Evolutionary conservation across 2,888 invertebrate genomes (phyloP).

Genomic region (Sylvicola fuscatus): DNA sequence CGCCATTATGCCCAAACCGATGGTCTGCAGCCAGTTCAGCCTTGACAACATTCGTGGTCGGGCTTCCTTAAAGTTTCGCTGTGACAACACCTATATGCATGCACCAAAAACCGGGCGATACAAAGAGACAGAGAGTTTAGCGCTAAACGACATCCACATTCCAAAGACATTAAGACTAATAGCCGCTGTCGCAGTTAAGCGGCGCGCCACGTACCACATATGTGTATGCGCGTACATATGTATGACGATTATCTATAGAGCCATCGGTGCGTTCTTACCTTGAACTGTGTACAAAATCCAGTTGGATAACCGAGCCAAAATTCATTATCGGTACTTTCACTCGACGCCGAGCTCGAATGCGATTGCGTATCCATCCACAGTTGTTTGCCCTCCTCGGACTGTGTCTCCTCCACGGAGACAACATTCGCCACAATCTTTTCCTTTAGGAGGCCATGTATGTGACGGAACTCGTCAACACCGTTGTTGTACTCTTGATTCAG

Average conservation of each 20-base stretch:
- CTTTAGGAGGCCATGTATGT: slow-evolving; percentile 5
- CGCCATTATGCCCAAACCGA: slow-evolving; percentile 46
- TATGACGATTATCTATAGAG: background rate
- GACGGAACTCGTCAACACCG: slow-evolving; percentile 6
- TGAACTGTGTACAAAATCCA: slow-evolving; percentile 59
- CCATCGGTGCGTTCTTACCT: slow-evolving; percentile 21
- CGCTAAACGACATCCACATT: no score
- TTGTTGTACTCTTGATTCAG: slow-evolving; percentile 17
- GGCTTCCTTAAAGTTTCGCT: slow-evolving; percentile 55
- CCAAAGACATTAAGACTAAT: no score
- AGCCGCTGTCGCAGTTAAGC: no score
- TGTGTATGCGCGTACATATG: no score
- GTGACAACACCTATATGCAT: slow-evolving; percentile 35
- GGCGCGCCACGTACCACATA: no score
- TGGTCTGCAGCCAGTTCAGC: slow-evolving; percentile 55
- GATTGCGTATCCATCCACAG: slow-evolving; percentile 50
- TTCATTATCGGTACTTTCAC: slow-evolving; percentile 35
- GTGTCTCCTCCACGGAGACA: slow-evolving; percentile 4
- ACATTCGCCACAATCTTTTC: slow-evolving; percentile 4
- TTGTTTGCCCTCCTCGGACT: slow-evolving; percentile 28
- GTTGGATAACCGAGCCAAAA: slow-evolving; percentile 50
- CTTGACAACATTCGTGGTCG: slow-evolving; percentile 54
- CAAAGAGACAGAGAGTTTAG: no score
- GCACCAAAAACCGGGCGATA: no score
- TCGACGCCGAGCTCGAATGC: slow-evolving; percentile 40